These are phyloP conservation scores for Cactoblastis cactorum DNA, from an alignment of 2,888 invertebrate species.

Conservation along the genomic window DNA sequence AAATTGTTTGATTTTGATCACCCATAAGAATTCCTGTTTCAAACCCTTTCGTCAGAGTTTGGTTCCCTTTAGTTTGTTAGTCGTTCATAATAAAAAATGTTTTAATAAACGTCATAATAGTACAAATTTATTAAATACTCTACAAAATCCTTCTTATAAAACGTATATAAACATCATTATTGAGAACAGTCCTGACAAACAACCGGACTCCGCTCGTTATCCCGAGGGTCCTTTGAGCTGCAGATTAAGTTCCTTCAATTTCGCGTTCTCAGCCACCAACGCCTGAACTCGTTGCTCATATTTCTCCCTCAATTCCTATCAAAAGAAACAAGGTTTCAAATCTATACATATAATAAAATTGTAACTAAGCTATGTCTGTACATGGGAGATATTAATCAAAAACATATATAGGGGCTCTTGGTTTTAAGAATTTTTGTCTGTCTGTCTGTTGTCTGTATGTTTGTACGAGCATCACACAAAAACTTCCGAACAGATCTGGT, in stretches of 20 bases:
- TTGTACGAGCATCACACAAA: no score
- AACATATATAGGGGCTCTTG: slow-evolving; percentile 57
- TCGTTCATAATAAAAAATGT: not conserved
- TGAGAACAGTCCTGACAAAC: slow-evolving; percentile 9
- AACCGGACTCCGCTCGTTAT: not conserved
- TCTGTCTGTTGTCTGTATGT: no score
- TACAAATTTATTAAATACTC: slow-evolving; percentile 5
- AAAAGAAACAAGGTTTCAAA: not conserved
- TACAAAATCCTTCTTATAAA: slow-evolving; percentile 16
- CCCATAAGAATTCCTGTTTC: no score
- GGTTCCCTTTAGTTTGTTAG: no score
- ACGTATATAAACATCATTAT: slow-evolving; percentile 4
- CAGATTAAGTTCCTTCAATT: slow-evolving; percentile 40
- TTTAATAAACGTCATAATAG: no score
- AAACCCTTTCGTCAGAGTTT: no score
- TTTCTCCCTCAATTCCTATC: slow-evolving; percentile 81
- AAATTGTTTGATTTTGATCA: no score
- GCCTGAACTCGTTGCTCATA: slow-evolving; percentile 83
- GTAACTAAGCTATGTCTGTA: no score
- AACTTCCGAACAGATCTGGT: no score
- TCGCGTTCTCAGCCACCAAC: slow-evolving; percentile 73
- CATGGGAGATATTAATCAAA: no score
- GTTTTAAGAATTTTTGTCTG: no score
- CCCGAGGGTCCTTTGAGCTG: slow-evolving; percentile 19
- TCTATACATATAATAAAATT: no score